phyloP scores from a whole-genome alignment of 1,140 invertebrate species.

The Drosophila kikkawai region DNA sequence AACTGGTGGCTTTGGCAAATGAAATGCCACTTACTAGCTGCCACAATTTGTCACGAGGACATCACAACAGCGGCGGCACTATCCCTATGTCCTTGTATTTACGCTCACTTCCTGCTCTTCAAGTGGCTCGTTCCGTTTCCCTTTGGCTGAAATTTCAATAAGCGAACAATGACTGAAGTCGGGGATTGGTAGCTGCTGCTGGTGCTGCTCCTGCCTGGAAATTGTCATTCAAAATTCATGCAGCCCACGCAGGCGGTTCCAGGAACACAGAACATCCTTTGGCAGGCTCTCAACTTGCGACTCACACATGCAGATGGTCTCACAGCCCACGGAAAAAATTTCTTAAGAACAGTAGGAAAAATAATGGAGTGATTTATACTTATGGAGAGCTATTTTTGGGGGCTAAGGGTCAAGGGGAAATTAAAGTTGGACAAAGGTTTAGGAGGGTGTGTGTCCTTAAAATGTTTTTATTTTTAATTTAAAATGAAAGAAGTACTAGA shows the following conservation, averaged over 20 bases:
- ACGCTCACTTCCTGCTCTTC: constrained; percentile 62
- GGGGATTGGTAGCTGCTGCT: constrained; percentile 30
- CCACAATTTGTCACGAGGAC: constrained; percentile 57
- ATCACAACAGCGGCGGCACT: constrained; percentile 37
- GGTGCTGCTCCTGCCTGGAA: constrained; percentile 41
- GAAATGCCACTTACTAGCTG: constrained; percentile 60
- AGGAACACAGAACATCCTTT: constrained; percentile 37
- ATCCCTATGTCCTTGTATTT: constrained; percentile 35
- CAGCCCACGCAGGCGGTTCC: constrained; percentile 57
- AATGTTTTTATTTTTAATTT: background rate
- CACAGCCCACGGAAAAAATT: constrained; percentile 40
- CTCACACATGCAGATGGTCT: constrained; percentile 69
- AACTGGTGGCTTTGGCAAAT: constrained; percentile 61
- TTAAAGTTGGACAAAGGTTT: background rate
- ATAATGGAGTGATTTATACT: constrained; percentile 17
- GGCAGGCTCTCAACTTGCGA: constrained; percentile 10
- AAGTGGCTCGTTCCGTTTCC: constrained; percentile 71
- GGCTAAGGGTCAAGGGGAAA: background rate
- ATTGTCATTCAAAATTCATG: constrained; percentile 79
- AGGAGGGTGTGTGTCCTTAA: background rate
- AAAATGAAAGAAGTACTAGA: background rate
- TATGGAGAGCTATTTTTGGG: background rate
- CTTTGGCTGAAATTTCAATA: constrained; percentile 38
- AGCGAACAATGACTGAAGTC: constrained; percentile 42
- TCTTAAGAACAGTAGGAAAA: constrained; percentile 10